Base-by-base conservation (phyloP, 2,888 invertebrate species). In the Drosophila lacicola region DNA sequence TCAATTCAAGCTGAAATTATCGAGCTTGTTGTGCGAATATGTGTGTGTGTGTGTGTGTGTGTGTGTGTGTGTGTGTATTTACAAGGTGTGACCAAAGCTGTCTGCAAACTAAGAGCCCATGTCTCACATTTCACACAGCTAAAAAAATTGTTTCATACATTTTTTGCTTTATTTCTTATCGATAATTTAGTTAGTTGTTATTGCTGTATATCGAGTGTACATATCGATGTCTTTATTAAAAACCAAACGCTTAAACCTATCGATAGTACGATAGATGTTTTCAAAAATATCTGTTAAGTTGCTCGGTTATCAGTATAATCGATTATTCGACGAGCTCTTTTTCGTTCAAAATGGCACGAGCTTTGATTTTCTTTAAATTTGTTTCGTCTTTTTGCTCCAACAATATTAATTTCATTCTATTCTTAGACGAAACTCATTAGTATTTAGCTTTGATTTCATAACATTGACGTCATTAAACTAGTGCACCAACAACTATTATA, bases 81-180 rank as follows among this genome's bases (percentile, higher is more conserved):
- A 11, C 17, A 44, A 44, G 42, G 25, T 60, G 42, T 60, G 56
- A 55, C 42, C 56, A 17, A 21, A 37, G 58, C 41, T 42, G 41
- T 42, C 21, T 17, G 41, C 5, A 14, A 56, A 17, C 21, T 10
- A 13, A 9, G 13, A 4, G 17, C 25, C 10, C 4, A 9, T 13
- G 11, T 13, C n/a, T 13, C 21, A 33, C 33, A 33, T 41, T 17
- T 41, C 13, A 9, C 2, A n/a, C n/a, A 36, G 49, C n/a, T 10
- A 13, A 13, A 34, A 19, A 11, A 17, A 3, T 47, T 19, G 6
- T 8, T 25, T 25, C 1, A 25, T 8, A 25, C 17, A 17, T 34
- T 47, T 8, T 17, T 17, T 33, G 6, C 2, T 5, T 13, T 6
- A 10, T 17, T 19, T 10, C n/a, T 3, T 2, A 36, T 17, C 49